phyloP scores from a whole-genome alignment of 2,113 vertebrate species.

The Ciconia boyciana region DNA sequence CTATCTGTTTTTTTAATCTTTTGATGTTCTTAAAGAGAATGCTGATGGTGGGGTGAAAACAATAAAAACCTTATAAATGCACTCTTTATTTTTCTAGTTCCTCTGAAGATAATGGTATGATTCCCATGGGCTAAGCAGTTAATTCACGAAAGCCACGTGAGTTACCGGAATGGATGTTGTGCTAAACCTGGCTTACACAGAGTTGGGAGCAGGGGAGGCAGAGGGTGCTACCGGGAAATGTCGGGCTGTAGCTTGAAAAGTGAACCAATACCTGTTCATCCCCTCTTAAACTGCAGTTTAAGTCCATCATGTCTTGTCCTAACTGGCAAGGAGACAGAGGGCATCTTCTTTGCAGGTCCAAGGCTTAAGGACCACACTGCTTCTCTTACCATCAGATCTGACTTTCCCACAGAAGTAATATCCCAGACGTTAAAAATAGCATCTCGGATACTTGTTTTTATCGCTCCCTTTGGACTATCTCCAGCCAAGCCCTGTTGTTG shows the following conservation, averaged over 20 bases:
- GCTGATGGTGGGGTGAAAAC: background rate
- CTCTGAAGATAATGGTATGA: constrained; percentile 9
- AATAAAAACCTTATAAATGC: background rate
- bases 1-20: background rate
- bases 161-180: background rate
- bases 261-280: background rate
- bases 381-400: background rate
- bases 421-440: background rate
- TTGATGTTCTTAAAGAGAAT: constrained; percentile 20
- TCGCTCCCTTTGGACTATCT: background rate
- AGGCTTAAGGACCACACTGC: accelerated
- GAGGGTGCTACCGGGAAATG: accelerated
- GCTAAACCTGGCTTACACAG: background rate
- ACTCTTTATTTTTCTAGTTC: constrained; percentile 3
- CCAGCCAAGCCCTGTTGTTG: background rate
- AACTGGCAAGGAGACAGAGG: background rate
- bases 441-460: background rate
- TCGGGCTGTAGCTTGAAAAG: background rate
- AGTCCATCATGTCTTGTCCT: background rate
- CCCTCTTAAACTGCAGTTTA: background rate
- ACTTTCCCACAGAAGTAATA: background rate
- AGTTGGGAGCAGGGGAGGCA: background rate
- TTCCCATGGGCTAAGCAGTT: background rate
- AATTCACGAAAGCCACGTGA: background rate
- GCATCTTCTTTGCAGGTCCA: accelerated